A percentile compares a stretch with the other conserved stretches of the same genome.
Evolutionary conservation across 2,797 vertebrate species (phyloP).

Genomic region (Decapterus maruadsi): DNA sequence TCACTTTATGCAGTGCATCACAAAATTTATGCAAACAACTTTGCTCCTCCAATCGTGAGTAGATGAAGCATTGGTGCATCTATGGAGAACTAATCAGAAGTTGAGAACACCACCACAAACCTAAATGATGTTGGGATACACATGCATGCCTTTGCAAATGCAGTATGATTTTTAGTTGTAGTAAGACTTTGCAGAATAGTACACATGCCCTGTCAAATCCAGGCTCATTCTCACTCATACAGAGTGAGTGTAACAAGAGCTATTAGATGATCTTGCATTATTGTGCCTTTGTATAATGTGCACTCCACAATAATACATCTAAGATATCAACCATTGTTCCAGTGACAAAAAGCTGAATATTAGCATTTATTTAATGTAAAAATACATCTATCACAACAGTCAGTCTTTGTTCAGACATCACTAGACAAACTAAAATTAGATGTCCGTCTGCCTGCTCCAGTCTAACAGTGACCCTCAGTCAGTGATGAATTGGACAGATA

Average conservation of each 20-base stretch:
- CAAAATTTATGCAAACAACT: conserved; percentile 37
- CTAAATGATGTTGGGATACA: background rate
- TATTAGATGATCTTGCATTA: conserved; percentile 13
- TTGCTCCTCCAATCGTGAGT: conserved; percentile 19
- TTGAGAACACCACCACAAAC: background rate
- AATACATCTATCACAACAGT: background rate
- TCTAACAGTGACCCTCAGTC: background rate
- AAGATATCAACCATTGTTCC: background rate
- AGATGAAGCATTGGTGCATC: conserved; percentile 21
- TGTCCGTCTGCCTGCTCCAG: conserved; percentile 17
- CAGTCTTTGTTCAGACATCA: background rate
- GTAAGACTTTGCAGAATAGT: background rate
- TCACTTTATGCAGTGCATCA: conserved; percentile 21
- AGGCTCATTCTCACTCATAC: background rate
- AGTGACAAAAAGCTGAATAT: background rate
- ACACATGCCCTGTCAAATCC: conserved; percentile 28
- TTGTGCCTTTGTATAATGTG: conserved; percentile 22
- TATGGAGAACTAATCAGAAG: conserved; percentile 1
- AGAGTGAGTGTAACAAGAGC: conserved; percentile 8
- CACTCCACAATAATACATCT: conserved; percentile 1
- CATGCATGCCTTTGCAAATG: background rate
- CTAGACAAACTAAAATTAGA: conserved; percentile 4
- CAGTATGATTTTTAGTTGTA: background rate
- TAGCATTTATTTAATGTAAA: background rate
- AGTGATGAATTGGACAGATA: conserved; percentile 1